These are phyloP conservation scores for Pionites leucogaster DNA, from an alignment of 2,113 vertebrate genomes.

Conservation along the genomic window DNA sequence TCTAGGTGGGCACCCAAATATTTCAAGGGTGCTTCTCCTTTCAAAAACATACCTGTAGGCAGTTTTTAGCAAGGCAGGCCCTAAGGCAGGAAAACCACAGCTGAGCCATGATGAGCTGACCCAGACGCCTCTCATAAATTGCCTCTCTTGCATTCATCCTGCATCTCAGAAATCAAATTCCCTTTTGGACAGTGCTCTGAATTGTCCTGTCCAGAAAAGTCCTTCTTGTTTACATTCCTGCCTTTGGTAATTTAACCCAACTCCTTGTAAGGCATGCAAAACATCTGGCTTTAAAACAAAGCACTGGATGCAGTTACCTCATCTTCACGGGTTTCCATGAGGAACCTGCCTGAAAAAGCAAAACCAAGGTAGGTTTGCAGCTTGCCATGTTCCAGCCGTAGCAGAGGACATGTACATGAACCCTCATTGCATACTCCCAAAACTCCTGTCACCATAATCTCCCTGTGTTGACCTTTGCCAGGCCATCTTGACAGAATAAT, in stretches of 20 bases:
- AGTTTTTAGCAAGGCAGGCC: not conserved
- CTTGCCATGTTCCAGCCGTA: not conserved
- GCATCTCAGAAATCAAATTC: not conserved
- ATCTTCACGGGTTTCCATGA: not conserved
- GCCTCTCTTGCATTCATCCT: not conserved
- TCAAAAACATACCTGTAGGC: not conserved
- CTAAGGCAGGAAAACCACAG: not conserved
- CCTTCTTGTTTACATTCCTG: not conserved
- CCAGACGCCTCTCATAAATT: not conserved
- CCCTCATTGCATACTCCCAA: not conserved
- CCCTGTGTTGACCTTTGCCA: not conserved
- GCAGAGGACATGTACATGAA: not conserved
- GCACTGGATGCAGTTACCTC: not conserved
- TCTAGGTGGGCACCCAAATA: not conserved
- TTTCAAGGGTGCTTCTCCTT: not conserved
- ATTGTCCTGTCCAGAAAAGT: not conserved
- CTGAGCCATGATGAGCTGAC: not conserved
- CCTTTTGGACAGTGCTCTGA: not conserved
- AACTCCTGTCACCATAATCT: not conserved
- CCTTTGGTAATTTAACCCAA: not conserved
- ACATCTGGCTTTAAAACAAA: not conserved
- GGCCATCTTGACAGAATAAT: not conserved
- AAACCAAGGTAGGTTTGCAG: not conserved
- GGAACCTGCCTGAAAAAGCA: constrained; percentile 25
- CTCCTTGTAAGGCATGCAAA: not conserved